These are phyloP conservation scores for Sinocyclocheilus anshuiensis DNA, from an alignment of 2,113 vertebrate genomes.

Conservation along the genomic window DNA sequence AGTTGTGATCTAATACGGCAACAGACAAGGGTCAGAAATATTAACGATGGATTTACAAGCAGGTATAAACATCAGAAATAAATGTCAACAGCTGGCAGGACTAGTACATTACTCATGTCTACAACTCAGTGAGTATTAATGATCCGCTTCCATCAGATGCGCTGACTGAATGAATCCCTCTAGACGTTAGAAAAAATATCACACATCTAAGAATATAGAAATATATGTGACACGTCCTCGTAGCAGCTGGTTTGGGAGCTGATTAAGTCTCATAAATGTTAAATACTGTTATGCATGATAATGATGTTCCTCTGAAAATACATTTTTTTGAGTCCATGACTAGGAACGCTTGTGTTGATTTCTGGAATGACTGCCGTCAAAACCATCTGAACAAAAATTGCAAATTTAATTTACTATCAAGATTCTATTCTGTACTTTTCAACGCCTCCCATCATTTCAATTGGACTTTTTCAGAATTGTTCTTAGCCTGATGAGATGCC, in stretches of 20 bases:
- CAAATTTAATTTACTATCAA: neutral
- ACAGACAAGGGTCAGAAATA: slow-evolving; percentile 67
- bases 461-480: neutral
- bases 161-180: neutral
- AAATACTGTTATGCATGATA: slow-evolving; percentile 3
- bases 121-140: slow-evolving; percentile 27
- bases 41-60: slow-evolving; percentile 72
- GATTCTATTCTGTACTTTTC: neutral
- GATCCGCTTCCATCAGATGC: slow-evolving; percentile 39
- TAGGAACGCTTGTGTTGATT: neutral
- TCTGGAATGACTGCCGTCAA: slow-evolving; percentile 53
- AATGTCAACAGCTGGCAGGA: slow-evolving; percentile 66
- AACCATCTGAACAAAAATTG: neutral
- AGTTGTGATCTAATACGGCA: slow-evolving; percentile 58
- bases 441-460: neutral
- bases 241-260: slow-evolving; percentile 55
- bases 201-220: neutral
- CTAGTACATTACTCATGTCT: slow-evolving; percentile 59
- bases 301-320: neutral
- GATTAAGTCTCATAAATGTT: slow-evolving; percentile 7
- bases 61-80: slow-evolving; percentile 65
- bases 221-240: slow-evolving; percentile 34
- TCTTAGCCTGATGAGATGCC: slow-evolving; percentile 61
- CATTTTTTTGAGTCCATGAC: neutral
- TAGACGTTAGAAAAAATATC: neutral